phyloP scores from a whole-genome alignment of 2,113 vertebrate species.

The Phocoena sinus region DNA sequence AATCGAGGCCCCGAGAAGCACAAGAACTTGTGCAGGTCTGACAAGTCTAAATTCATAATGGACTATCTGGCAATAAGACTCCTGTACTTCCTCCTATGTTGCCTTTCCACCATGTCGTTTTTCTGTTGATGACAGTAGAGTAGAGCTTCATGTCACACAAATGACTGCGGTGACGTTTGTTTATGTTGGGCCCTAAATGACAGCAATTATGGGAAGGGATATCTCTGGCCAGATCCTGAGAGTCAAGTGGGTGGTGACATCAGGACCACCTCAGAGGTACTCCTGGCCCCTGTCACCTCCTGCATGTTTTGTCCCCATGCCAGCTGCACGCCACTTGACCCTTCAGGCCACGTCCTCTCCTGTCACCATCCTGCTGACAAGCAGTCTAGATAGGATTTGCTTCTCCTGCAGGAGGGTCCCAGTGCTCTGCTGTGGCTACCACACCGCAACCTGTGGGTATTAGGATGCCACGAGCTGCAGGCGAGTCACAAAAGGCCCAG shows the following conservation, averaged over 20 bases:
- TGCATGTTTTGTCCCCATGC: neutral
- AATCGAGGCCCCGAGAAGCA: neutral
- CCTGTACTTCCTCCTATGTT: neutral
- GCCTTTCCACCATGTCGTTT: neutral
- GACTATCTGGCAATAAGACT: neutral
- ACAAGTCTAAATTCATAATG: too few species aligned
- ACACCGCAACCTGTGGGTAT: fast-evolving
- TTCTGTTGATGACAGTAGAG: neutral
- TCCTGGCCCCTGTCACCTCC: neutral
- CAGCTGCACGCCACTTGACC: neutral
- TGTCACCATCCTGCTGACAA: neutral
- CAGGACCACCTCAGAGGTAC: neutral
- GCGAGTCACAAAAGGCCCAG: neutral
- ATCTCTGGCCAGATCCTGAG: neutral
- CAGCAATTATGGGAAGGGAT: neutral
- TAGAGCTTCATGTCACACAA: neutral
- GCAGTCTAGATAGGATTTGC: neutral
- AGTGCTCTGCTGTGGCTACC: fast-evolving
- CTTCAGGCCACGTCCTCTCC: neutral
- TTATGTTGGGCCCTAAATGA: too few species aligned
- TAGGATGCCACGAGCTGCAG: fast-evolving
- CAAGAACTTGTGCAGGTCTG: neutral
- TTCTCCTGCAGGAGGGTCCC: neutral
- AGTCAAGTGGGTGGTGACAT: too few species aligned
- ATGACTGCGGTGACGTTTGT: neutral